Conservation (phyloP, 2,113 vertebrate species). For the Sturnus vulgaris region DNA sequence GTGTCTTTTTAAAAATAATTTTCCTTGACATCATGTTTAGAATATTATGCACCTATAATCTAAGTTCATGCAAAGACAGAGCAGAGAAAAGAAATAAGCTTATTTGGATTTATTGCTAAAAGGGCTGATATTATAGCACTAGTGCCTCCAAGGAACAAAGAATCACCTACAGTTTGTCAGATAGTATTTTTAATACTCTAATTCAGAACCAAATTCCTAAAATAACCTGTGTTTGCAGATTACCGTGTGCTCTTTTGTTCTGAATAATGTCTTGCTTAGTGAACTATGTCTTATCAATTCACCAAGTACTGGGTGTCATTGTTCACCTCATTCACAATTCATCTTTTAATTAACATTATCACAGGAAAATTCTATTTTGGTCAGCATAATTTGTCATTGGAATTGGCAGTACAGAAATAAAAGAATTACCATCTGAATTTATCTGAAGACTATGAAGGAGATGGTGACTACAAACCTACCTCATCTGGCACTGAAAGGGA, state of each 20-base stretch:
- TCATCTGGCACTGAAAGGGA: not conserved
- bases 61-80: not conserved
- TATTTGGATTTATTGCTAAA: constrained; percentile 5
- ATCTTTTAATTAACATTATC: constrained; percentile 67
- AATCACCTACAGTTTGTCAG: constrained; percentile 24
- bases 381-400: constrained; percentile 49
- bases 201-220: constrained; percentile 36
- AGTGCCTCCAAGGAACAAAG: constrained; percentile 26
- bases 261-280: constrained; percentile 52
- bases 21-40: not conserved
- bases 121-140: not conserved
- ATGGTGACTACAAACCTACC: constrained; percentile 9
- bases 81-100: not conserved
- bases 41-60: not conserved
- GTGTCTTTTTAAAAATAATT: not conserved
- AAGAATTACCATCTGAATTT: constrained; percentile 54
- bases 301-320: constrained; percentile 39
- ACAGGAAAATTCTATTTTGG: constrained; percentile 57
- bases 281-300: constrained; percentile 50
- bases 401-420: constrained; percentile 52
- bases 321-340: constrained; percentile 66
- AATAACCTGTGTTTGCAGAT: constrained; percentile 60
- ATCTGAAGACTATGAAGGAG: not conserved
- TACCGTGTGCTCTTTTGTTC: constrained; percentile 39
- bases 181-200: constrained; percentile 50